Base-by-base conservation (phyloP, 2,113 vertebrate genomes). In the Chaetops frenatus region DNA sequence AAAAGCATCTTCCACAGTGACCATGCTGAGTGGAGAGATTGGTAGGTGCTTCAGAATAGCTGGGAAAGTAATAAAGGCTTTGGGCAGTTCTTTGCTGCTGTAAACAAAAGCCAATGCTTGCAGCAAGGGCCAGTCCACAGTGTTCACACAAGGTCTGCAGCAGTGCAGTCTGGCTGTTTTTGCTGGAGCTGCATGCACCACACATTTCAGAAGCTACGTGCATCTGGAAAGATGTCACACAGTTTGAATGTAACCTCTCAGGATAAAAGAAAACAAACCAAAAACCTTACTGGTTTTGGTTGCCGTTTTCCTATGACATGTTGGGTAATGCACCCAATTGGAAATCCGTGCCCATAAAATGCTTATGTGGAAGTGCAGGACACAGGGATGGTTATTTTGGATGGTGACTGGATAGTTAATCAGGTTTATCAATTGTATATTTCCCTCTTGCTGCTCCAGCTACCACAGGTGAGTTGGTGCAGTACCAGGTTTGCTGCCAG, bases 1-100 rank as follows among this genome's bases (percentile, higher is more conserved):
- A 93, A 94, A 92, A 96, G 95, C 94, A 92, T 95, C 96, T 96
- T 96, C 93, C 60, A 31, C 93, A 97, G 96, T 96, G 96, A 87
- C 95, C 62, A 15, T 77, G 95, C 92, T 95, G 91, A 94, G 82
- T 48, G 88, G 91, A 77, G 96, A 76, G 87, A 38, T 80, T 69
- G 81, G 87, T 81, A 42, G 89, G 93, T 93, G 95, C 95, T 95
- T 81, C 76, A 31, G 87, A 95, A 78, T 10, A 80, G 78, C 3
- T 3, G 29, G 77, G 79, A 66, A 77, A 89, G 74, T 28, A 86
- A 92, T 89, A 21, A 90, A 88, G 92, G 88, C 50, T 1, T 36
- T 69, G 83, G 88, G 44, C 72, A 79, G 53, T 27, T 89, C 86
- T 93, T 58, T 18, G 47, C 69, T 92, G 85, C 15, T 89, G 72